Conservation (phyloP, 2,888 invertebrate genomes). For the Ischnura elegans region DNA sequence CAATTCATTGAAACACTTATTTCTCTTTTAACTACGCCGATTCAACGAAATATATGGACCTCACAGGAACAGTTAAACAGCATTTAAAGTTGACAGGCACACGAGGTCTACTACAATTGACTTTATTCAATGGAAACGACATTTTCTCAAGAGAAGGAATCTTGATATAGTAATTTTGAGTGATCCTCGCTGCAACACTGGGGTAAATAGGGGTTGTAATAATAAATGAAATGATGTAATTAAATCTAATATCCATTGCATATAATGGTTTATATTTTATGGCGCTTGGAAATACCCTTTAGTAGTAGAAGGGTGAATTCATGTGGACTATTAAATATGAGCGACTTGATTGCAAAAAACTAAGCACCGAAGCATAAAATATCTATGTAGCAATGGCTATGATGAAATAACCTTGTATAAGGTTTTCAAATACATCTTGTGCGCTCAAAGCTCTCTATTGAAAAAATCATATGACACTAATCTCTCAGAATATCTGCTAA, state of each 20-base stretch:
- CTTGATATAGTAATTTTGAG: neutral
- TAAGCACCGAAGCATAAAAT: no score
- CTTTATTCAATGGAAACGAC: constrained; percentile 4
- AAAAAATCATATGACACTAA: no score
- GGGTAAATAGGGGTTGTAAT: neutral
- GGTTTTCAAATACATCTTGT: no score
- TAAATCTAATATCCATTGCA: no score
- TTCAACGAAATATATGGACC: neutral
- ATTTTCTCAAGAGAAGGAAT: neutral
- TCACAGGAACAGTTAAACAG: constrained; percentile 28
- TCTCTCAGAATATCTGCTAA: no score
- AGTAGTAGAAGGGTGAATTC: neutral
- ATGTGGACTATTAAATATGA: no score
- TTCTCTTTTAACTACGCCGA: neutral
- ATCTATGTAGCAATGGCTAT: no score
- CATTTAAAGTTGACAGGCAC: constrained; percentile 49
- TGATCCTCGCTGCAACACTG: neutral
- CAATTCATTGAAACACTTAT: neutral
- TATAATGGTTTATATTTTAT: neutral
- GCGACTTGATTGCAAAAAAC: no score
- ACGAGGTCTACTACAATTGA: constrained; percentile 56
- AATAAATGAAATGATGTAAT: no score
- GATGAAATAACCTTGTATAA: no score
- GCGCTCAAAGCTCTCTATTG: no score
- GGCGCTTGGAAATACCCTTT: neutral